Evolutionary conservation across 2,888 invertebrate species (phyloP).

Genomic region (Pimpla rufipes): DNA sequence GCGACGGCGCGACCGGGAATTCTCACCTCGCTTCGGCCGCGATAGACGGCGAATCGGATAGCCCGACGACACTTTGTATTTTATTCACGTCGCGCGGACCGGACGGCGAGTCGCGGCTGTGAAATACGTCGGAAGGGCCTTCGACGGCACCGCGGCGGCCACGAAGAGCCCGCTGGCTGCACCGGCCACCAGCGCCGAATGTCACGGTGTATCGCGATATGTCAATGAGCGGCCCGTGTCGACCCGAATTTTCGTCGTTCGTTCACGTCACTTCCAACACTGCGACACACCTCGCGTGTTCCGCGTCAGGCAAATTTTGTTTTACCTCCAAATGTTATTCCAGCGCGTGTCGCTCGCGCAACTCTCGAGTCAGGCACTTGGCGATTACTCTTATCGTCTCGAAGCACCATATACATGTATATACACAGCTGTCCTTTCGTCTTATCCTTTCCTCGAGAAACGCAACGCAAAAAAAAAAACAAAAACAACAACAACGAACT

Average conservation of each 20-base stretch:
- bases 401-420: slow-evolving; percentile 43
- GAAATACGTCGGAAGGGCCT: slow-evolving; percentile 55
- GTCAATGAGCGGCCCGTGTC: slow-evolving; percentile 24
- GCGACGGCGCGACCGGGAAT: slow-evolving; percentile 35
- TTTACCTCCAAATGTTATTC: slow-evolving; percentile 38
- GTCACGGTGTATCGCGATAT: slow-evolving; percentile 53
- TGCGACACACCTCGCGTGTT: background rate
- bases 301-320: background rate
- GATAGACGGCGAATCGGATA: slow-evolving; percentile 45
- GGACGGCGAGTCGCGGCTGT: slow-evolving; percentile 59
- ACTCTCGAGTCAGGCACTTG: slow-evolving; percentile 13
- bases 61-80: slow-evolving; percentile 54
- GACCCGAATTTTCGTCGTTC: slow-evolving; percentile 6
- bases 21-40: slow-evolving; percentile 56
- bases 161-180: slow-evolving; percentile 34
- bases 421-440: slow-evolving; percentile 20
- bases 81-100: slow-evolving; percentile 58
- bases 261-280: slow-evolving; percentile 4
- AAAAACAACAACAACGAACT: slow-evolving; percentile 15
- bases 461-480: too few relatives aligned
- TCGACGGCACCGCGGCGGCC: background rate
- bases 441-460: slow-evolving; percentile 38
- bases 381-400: slow-evolving; percentile 27
- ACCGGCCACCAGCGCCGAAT: slow-evolving; percentile 49
- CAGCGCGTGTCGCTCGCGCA: background rate